phyloP scores from a whole-genome alignment of 2,113 vertebrate genomes.

The Myotis davidii region DNA sequence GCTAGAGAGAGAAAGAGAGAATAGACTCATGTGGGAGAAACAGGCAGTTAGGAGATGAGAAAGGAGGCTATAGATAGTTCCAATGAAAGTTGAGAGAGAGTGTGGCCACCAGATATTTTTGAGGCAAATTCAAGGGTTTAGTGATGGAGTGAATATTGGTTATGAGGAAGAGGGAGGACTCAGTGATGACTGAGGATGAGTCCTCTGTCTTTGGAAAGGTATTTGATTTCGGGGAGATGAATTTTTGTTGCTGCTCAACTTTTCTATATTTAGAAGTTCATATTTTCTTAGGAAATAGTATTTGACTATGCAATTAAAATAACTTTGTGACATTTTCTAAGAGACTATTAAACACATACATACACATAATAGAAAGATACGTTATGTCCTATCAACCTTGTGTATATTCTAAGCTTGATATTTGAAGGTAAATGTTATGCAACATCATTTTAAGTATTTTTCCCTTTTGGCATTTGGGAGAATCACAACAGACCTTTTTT shows the following conservation, averaged over 20 bases:
- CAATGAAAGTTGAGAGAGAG: background rate
- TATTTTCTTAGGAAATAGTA: constrained; percentile 56
- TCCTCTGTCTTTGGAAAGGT: constrained; percentile 26
- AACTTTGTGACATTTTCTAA: constrained; percentile 67
- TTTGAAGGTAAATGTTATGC: constrained; percentile 79
- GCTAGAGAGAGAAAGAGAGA: background rate
- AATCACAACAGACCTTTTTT: constrained; percentile 55
- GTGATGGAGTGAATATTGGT: background rate
- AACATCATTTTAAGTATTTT: constrained; percentile 69
- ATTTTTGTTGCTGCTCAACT: constrained; percentile 10
- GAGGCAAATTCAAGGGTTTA: background rate
- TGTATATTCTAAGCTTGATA: constrained; percentile 66
- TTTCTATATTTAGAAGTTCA: constrained; percentile 61
- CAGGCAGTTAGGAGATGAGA: background rate
- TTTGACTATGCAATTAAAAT: constrained; percentile 59
- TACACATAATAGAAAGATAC: constrained; percentile 23
- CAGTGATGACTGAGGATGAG: background rate
- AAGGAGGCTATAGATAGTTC: background rate
- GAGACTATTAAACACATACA: constrained; percentile 18
- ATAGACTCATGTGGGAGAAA: background rate
- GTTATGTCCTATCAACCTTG: background rate
- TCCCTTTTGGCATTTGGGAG: constrained; percentile 57
- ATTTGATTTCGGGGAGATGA: constrained; percentile 34
- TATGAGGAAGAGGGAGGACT: background rate
- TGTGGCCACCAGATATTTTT: background rate